Conservation (phyloP, 2,888 invertebrate genomes). For the Orthosia gothica region DNA sequence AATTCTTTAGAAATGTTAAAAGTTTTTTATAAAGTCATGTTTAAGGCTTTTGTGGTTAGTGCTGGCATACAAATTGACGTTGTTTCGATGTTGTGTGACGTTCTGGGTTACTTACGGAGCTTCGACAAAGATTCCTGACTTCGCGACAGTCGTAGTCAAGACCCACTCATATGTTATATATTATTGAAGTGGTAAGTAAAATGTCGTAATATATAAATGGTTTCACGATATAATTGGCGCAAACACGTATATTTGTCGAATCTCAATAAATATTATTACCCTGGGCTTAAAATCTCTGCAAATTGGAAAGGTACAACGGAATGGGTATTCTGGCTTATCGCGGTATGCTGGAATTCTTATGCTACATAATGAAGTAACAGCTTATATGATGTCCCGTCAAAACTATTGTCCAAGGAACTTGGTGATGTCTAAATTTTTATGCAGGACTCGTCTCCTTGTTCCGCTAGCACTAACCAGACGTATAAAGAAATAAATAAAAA, state of each 20-base stretch:
- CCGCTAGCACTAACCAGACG: slow-evolving; percentile 57
- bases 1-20: slow-evolving; percentile 53
- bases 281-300: slow-evolving; percentile 14
- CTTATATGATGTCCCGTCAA: slow-evolving; percentile 25
- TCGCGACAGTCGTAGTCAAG: not conserved
- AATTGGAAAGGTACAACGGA: slow-evolving; percentile 35
- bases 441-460: slow-evolving; percentile 18
- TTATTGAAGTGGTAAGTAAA: too few relatives aligned
- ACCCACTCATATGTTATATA: not conserved
- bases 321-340: slow-evolving; percentile 31
- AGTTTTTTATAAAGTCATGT: slow-evolving; percentile 47
- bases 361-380: slow-evolving; percentile 27
- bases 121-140: slow-evolving; percentile 20
- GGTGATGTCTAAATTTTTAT: not conserved
- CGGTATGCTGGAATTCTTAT: slow-evolving; percentile 13
- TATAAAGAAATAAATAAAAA: slow-evolving; percentile 29
- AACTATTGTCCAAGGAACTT: not conserved
- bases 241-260: slow-evolving; percentile 12
- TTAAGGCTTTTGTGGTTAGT: slow-evolving; percentile 56
- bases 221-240: too few relatives aligned
- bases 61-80: slow-evolving; percentile 60
- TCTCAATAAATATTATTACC: not conserved
- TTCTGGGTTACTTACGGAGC: slow-evolving; percentile 5
- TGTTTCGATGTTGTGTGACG: slow-evolving; percentile 18
- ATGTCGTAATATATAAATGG: too few relatives aligned